Evolutionary conservation across 1,140 invertebrate genomes (phyloP).

Genomic region (Agraylea sexmaculata): DNA sequence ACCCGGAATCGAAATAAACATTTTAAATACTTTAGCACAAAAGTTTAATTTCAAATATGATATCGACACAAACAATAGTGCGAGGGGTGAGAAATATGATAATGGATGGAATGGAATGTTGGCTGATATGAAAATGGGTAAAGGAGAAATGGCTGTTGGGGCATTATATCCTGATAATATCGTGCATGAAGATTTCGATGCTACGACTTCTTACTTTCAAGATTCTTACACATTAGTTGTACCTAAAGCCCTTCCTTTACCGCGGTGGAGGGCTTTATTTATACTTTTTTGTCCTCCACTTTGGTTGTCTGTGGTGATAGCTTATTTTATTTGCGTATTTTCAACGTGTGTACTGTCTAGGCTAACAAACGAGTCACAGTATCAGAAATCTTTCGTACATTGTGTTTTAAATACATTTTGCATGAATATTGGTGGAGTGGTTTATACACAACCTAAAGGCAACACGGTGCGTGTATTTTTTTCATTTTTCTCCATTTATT

Average conservation of each 20-base stretch:
- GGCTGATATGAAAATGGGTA: constrained; percentile 26
- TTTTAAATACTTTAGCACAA: constrained; percentile 24
- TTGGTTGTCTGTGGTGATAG: constrained; percentile 31
- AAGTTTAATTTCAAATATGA: constrained; percentile 23
- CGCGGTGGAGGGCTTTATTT: constrained; percentile 35
- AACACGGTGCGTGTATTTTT: constrained; percentile 38
- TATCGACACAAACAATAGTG: constrained; percentile 23
- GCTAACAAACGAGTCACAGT: constrained; percentile 29
- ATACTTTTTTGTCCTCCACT: constrained; percentile 33
- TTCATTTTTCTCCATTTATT: constrained; percentile 35
- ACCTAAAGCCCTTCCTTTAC: constrained; percentile 29
- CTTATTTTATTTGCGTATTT: constrained; percentile 31
- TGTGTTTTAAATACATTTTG: constrained; percentile 36
- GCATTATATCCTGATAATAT: constrained; percentile 43
- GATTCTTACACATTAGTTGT: constrained; percentile 42
- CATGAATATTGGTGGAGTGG: constrained; percentile 30
- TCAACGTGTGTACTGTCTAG: constrained; percentile 33
- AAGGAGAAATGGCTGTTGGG: constrained; percentile 38
- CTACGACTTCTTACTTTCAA: constrained; percentile 35
- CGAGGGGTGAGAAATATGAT: constrained; percentile 31
- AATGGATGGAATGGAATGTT: constrained; percentile 37
- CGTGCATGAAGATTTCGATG: constrained; percentile 39
- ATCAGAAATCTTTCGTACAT: constrained; percentile 29
- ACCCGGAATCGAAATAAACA: constrained; percentile 26
- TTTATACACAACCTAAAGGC: constrained; percentile 34